phyloP scores from a whole-genome alignment of 2,797 vertebrate genomes.

The Rhynchonycteris naso region DNA sequence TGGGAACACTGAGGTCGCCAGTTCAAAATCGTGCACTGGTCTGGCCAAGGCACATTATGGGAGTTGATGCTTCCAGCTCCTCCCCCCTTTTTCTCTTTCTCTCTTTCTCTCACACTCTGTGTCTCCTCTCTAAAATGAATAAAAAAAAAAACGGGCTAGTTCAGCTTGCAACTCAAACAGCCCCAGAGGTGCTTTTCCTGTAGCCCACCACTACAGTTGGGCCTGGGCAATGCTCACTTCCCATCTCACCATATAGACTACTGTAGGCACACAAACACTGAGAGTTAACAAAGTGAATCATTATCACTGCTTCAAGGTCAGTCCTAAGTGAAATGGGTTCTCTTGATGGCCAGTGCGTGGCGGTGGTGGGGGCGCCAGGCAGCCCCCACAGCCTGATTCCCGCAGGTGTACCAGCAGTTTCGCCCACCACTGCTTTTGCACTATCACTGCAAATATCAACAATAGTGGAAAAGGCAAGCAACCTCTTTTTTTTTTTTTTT shows the following conservation, averaged over 20 bases:
- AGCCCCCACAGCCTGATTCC: background rate
- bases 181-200: background rate
- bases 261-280: background rate
- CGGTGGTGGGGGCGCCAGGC: background rate
- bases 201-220: rapidly evolving
- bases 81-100: too few relatives aligned
- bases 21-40: too few relatives aligned
- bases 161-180: background rate
- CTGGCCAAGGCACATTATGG: too few relatives aligned
- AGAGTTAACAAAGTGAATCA: background rate
- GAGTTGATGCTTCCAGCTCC: too few relatives aligned
- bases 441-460: background rate
- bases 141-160: background rate
- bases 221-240: too few relatives aligned
- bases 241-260: background rate
- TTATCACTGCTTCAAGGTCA: background rate
- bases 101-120: too few relatives aligned
- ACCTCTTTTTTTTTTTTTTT: too few relatives aligned
- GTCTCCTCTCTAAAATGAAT: too few relatives aligned
- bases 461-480: background rate
- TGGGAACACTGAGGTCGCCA: too few relatives aligned
- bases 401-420: background rate
- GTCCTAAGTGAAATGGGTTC: background rate
- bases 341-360: too few relatives aligned
- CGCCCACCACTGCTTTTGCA: background rate